Conservation (phyloP, 2,113 vertebrate genomes). For the Triplophysa rosa region DNA sequence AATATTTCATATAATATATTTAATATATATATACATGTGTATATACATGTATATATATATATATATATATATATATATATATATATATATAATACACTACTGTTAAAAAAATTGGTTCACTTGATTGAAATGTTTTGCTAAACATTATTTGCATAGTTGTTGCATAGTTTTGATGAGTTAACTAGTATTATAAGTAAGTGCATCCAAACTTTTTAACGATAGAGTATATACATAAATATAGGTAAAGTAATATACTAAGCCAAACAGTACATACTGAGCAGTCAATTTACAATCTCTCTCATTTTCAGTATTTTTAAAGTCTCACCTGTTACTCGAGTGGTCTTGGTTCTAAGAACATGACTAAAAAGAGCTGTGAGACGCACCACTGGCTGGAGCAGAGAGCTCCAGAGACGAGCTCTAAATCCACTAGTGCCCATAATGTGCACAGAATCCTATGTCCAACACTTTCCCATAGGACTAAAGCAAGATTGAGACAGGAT, state of each 20-base stretch:
- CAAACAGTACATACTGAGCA: neutral
- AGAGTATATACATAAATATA: neutral
- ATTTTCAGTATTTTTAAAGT: neutral
- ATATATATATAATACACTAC: too few relatives aligned
- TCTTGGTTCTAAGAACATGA: slow-evolving; percentile 25
- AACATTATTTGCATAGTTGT: too few relatives aligned
- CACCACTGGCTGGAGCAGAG: slow-evolving; percentile 38
- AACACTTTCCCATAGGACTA: neutral
- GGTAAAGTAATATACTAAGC: neutral
- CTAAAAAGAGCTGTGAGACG: slow-evolving; percentile 35
- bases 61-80: too few relatives aligned
- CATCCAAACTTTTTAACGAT: too few relatives aligned
- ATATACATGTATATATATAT: too few relatives aligned
- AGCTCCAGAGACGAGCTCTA: slow-evolving; percentile 33
- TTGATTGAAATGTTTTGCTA: too few relatives aligned
- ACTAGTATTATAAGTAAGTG: too few relatives aligned
- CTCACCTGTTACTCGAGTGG: slow-evolving; percentile 41
- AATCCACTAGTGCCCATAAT: slow-evolving; percentile 21
- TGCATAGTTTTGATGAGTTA: too few relatives aligned
- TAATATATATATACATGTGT: too few relatives aligned
- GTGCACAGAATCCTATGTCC: neutral
- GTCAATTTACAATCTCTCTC: neutral
- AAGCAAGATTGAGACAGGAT: slow-evolving; percentile 31
- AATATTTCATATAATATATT: too few relatives aligned
- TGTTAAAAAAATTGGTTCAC: too few relatives aligned